Evolutionary conservation across 2,888 invertebrate species (phyloP).

Genomic region (Allolobophora icterica): DNA sequence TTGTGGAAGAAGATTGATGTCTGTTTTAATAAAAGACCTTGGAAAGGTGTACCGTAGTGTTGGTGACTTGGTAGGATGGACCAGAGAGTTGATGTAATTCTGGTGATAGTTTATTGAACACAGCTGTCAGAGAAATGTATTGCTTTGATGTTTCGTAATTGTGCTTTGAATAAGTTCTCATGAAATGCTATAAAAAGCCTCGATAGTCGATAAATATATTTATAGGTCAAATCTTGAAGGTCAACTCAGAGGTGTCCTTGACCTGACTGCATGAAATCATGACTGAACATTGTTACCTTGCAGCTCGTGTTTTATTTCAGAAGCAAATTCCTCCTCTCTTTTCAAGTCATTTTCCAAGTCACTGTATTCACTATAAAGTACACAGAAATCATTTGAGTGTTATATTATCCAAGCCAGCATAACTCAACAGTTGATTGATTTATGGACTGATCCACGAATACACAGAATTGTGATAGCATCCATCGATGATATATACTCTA

Average conservation of each 20-base stretch:
- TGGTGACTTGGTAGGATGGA: too few species aligned
- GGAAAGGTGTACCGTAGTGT: too few species aligned
- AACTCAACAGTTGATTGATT: not conserved
- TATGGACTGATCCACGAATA: not conserved
- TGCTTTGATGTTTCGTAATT: not conserved
- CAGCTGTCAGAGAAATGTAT: too few species aligned
- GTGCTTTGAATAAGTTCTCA: not conserved
- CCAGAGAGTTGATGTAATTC: too few species aligned
- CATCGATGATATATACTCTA: not conserved
- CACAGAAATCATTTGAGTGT: too few species aligned
- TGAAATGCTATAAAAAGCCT: not conserved
- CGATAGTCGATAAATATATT: too few species aligned
- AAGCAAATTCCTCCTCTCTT: slow-evolving; percentile 24
- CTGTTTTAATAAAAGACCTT: too few species aligned
- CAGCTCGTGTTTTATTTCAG: not conserved
- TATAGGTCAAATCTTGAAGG: not conserved
- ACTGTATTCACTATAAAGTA: not conserved
- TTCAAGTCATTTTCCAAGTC: not conserved
- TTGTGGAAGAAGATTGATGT: too few species aligned
- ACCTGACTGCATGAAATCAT: not conserved
- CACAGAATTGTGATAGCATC: not conserved
- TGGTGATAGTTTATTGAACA: too few species aligned
- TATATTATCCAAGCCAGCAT: too few species aligned
- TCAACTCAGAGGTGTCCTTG: not conserved
- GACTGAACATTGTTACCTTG: not conserved